Evolutionary conservation across 1,140 invertebrate species (phyloP).

Genomic region (Scaptomyza pallida): DNA sequence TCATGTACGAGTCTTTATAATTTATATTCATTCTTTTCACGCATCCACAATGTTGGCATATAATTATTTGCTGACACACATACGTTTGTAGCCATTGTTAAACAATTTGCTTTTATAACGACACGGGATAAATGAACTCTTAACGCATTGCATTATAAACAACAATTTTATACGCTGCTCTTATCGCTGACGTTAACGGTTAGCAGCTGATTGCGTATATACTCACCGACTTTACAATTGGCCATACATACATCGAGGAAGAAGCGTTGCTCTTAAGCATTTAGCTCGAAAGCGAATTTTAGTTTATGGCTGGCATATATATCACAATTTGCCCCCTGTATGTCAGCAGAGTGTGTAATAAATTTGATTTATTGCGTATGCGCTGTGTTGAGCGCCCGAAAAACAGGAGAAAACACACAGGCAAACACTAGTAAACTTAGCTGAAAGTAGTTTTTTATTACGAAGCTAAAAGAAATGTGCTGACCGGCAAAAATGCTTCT

Average conservation of each 20-base stretch:
- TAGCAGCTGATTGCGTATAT: conserved; percentile 14
- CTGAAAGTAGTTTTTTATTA: conserved; percentile 7
- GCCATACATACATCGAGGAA: conserved; percentile 4
- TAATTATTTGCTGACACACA: background rate
- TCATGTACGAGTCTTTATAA: background rate
- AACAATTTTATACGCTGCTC: conserved; percentile 8
- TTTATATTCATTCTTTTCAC: background rate
- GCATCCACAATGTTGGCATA: conserved; percentile 9
- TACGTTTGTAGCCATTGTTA: conserved; percentile 9
- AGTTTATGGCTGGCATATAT: conserved; percentile 18
- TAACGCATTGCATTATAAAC: conserved; percentile 11
- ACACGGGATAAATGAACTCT: conserved; percentile 36
- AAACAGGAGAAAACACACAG: too few relatives aligned
- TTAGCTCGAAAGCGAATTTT: conserved; percentile 24
- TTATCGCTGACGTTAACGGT: conserved; percentile 28
- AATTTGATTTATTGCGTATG: conserved; percentile 38
- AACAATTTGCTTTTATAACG: conserved; percentile 7
- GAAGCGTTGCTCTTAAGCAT: conserved; percentile 8
- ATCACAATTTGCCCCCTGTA: conserved; percentile 24
- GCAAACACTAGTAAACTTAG: background rate
- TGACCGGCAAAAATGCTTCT: background rate
- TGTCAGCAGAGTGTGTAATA: conserved; percentile 27
- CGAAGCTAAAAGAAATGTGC: background rate
- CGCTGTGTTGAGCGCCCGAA: conserved; percentile 8
- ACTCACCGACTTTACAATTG: background rate